Conservation (phyloP, 1,140 invertebrate species). For the Pseudomyrmex pallidus region DNA sequence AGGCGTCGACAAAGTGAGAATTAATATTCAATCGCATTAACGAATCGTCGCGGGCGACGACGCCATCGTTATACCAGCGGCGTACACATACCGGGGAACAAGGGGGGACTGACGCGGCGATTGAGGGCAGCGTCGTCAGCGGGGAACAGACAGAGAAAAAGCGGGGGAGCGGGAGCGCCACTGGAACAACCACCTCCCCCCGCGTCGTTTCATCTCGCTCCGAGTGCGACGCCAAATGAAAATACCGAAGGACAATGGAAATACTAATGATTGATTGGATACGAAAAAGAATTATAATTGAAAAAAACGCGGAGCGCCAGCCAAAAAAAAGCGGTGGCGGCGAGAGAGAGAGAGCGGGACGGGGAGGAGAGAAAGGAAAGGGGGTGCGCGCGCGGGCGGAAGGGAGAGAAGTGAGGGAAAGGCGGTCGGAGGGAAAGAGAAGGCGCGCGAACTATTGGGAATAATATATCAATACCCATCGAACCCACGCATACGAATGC, state of each 20-base stretch:
- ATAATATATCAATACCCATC: conserved; percentile 86
- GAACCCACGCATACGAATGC: conserved; percentile 85
- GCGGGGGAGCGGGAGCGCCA: conserved; percentile 11
- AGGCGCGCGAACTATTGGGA: conserved; percentile 85
- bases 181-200: conserved; percentile 42
- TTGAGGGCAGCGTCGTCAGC: conserved; percentile 43
- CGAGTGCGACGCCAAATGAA: conserved; percentile 84
- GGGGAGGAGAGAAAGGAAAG: neutral
- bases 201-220: conserved; percentile 70
- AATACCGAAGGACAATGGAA: conserved; percentile 86
- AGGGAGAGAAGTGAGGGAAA: conserved; percentile 31
- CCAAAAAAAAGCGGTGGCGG: conserved; percentile 65
- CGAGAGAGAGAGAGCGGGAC: conserved; percentile 48
- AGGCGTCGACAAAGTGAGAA: conserved; percentile 81
- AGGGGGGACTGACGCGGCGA: conserved; percentile 54
- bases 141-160: conserved; percentile 8
- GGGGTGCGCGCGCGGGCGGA: neutral
- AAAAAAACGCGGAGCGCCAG: conserved; percentile 83
- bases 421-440: conserved; percentile 68
- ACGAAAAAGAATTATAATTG: conserved; percentile 86
- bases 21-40: conserved; percentile 85
- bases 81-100: conserved; percentile 58
- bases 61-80: conserved; percentile 71
- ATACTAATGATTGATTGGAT: conserved; percentile 86
- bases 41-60: conserved; percentile 82